Evolutionary conservation across 37 sponge, comb jelly and placozoan species (phyloP).

Genomic region (Dysidea cf. avara): DNA sequence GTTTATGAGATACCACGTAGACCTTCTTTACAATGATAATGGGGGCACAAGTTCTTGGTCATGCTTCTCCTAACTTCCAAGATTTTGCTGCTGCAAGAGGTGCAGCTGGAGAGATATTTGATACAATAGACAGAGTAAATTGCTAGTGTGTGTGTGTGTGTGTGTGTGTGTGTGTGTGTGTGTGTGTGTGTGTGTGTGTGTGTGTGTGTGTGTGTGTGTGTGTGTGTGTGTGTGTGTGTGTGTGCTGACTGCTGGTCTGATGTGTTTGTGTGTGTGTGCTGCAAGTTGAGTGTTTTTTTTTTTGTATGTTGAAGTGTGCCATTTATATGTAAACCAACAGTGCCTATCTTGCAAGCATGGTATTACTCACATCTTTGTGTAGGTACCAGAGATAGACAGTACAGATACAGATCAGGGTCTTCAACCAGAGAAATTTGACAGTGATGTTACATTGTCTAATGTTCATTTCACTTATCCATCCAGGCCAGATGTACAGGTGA

Average conservation of each 20-base stretch:
- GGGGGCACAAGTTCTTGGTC: slow-evolving; percentile 43
- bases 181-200: slow-evolving; percentile 21
- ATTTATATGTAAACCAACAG: too few relatives aligned
- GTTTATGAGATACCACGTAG: neutral
- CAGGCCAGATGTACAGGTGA: too few relatives aligned
- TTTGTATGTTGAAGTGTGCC: too few relatives aligned
- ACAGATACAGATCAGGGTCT: too few relatives aligned
- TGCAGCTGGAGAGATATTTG: slow-evolving; percentile 12
- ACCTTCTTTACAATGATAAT: slow-evolving; percentile 60
- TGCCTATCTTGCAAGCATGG: too few relatives aligned
- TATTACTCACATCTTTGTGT: too few relatives aligned
- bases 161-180: neutral
- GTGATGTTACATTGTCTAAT: too few relatives aligned
- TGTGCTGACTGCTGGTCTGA: too few relatives aligned
- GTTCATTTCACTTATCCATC: too few relatives aligned
- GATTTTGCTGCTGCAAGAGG: slow-evolving; percentile 19
- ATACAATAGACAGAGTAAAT: slow-evolving; percentile 30
- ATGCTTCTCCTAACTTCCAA: slow-evolving; percentile 34
- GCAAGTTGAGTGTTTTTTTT: too few relatives aligned
- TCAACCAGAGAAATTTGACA: too few relatives aligned
- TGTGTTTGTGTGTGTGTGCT: slow-evolving; percentile 28
- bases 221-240: slow-evolving; percentile 36
- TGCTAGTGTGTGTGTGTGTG: neutral
- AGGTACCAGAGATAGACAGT: too few relatives aligned
- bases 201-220: slow-evolving; percentile 37